Evolutionary conservation across 2,888 invertebrate species (phyloP).

Genomic region (Xestia rhomboidea): DNA sequence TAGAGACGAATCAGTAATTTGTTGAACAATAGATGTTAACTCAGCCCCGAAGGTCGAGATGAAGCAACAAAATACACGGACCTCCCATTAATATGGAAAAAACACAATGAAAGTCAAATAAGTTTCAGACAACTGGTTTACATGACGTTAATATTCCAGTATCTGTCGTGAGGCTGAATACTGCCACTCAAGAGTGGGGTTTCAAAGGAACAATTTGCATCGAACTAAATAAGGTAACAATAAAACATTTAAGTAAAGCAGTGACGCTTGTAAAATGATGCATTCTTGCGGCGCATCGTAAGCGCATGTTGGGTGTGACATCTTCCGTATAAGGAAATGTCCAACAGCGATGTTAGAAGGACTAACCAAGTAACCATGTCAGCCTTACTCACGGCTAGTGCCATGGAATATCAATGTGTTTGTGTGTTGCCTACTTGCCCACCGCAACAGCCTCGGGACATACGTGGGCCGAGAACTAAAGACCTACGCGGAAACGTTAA

Average conservation of each 20-base stretch:
- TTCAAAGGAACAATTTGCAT: constrained; percentile 29
- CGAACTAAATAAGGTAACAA: not conserved
- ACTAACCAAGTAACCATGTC: constrained; percentile 69
- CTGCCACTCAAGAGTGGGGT: constrained; percentile 12
- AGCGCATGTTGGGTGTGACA: constrained; percentile 52
- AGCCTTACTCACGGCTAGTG: constrained; percentile 74
- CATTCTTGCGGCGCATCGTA: constrained; percentile 36
- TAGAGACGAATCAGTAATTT: constrained; percentile 87
- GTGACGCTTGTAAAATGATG: constrained; percentile 22
- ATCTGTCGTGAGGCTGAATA: constrained; percentile 31
- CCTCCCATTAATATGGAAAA: constrained; percentile 71
- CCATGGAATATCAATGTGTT: constrained; percentile 84
- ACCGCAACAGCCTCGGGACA: constrained; percentile 80
- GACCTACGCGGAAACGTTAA: constrained; percentile 84
- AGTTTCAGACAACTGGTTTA: constrained; percentile 37
- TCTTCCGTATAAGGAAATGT: constrained; percentile 72
- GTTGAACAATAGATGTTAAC: constrained; percentile 87
- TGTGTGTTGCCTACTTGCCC: constrained; percentile 73
- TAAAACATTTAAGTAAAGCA: constrained; percentile 11
- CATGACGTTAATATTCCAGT: constrained; percentile 33
- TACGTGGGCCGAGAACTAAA: constrained; percentile 87
- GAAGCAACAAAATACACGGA: constrained; percentile 77
- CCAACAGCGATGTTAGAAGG: constrained; percentile 65
- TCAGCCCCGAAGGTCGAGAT: constrained; percentile 85
- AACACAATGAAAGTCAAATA: constrained; percentile 69